Base-by-base conservation (phyloP, 2,797 vertebrate genomes). In the Ispidina picta region DNA sequence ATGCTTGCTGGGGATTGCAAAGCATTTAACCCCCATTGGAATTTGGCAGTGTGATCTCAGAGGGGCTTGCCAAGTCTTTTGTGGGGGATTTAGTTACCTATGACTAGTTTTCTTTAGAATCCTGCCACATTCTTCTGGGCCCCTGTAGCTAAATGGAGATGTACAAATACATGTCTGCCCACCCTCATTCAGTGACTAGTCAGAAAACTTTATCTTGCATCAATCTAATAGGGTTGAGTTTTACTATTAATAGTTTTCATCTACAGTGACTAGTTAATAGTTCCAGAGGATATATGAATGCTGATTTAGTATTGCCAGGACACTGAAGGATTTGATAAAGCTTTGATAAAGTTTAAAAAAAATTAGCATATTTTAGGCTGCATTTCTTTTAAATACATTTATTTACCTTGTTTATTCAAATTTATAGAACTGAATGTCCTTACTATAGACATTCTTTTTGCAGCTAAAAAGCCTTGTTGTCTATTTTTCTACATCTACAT, bases 41-140 rank as follows among this genome's bases (percentile, higher is more conserved):
- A 90, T 89, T 90, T 83, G 86, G 79, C 84, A 91, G 51, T 9
- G 17, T 65, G 91, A 85, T 87, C 65, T 86, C 82, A 41, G 83
- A 48, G 63, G n/a, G 21, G 26, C 74, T 78, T 92, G 73, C 58
- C 95, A 86, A 92, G 74, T 75, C 94, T 95, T 92, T 93, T 92
- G 88, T 95, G 37, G 66, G 8, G 39, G 62, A 59, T 81, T 84
- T 63, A 91, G 91, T 94, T 77, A 92, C 87, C 79, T 62, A 78
- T 93, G 80, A 80, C 55, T 94, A 87, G 76, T 88, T 95, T 89
- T 90, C 84, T 96, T 95, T 95, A 94, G 89, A 87, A 68, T 63
- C 84, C 41, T 89, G 84, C n/a, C 52, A 83, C 85, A 29, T 91
- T 81, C 62, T 83, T 88, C 66, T 72, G 63, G 73, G 62, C 19